Evolutionary conservation across 2,113 vertebrate genomes (phyloP), one percentile per base, ranked within the genome.

Genomic region (Thomomys bottae): DNA sequence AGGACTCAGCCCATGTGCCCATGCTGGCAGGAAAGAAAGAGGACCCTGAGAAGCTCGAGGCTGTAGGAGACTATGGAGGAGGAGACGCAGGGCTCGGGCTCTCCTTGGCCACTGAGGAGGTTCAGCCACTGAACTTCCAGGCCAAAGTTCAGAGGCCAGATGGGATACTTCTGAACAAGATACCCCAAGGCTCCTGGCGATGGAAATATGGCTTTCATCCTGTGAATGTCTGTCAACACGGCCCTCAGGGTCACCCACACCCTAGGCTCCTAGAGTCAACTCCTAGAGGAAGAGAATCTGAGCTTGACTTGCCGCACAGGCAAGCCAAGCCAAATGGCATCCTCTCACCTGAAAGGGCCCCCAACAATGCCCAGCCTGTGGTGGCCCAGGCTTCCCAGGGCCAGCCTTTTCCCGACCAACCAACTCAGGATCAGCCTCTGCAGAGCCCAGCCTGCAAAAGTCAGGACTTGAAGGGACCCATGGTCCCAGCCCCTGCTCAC

Each of bases 11-110:
- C 40, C 72, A 61, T 5, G 15, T 34, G 5, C 30, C 80, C 67
- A 84, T 3, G 2, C 15, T 38, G 45, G 18, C 86, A 78, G 67
- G 70, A 76, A 92, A 84, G 63, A 78, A 24, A 42, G 42, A 84
- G 23, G 28, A 84, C 6, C 36, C 21, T 72, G 57, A 36, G 20
- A 91, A 88, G 54, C 45, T 24, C 38, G 92, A 81, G 42, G 18
- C 8, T 15, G 49, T 40, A 67, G 83, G 82, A 7, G 42, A 86
- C 64, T 26, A 26, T 0, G 30, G 93, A 42, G 95, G 92, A 81
- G 85, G 95, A 20, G 95, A 93, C 59, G 88, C 93, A 54, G 88
- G 89, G 30, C 79, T 92, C n/a, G 61, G 26, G 6, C 21, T 83
- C 63, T 76, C 61, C 40, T 67, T 71, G 3, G 4, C 21, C 49